Evolutionary conservation across 2,113 vertebrate species (phyloP), one percentile per base, ranked within the genome.

Genomic region (Pelmatolapia mariae): DNA sequence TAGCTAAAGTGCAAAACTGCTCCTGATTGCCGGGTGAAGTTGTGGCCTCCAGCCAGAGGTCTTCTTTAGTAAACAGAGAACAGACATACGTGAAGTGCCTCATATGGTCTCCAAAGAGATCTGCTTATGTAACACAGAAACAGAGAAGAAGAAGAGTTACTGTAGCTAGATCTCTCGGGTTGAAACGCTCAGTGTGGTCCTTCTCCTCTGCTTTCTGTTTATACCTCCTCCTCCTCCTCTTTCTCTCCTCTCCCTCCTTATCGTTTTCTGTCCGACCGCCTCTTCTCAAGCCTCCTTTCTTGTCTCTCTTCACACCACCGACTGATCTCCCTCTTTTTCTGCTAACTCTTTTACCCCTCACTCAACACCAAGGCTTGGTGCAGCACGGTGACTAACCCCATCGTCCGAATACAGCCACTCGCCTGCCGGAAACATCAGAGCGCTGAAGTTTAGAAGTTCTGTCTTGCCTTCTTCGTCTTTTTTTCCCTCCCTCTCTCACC

Each of bases 401-500:
- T 53, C 50, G 87, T 90, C 90, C 87, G 86, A 80, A 90, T 82
- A 18, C 80, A 83, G 73, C 87, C 66, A 50, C 84, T 73, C 8
- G 66, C 85, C 88, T 10, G 80, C 83, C 38, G 86, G 82, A 90
- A 91, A 91, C 89, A 92, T 93, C 92, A 91, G 71, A 90, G 54
- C 78, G 73, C 79, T 26, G 54, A 89, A 94, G 91, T 94, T 94
- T 92, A 89, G 86, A 89, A 90, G 88, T 90, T 91, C 71, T 82
- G 80, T 86, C 63, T 94, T 78, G 52, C 85, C 88, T 84, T 31
- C 63, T 63, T 45, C 15, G 7, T 68, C n/a, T 80, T 52, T 81
- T 78, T 71, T 66, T 22, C 15, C 81, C 54, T 83, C 36, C 85
- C 83, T 45, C 57, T 83, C 26, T 86, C 86, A 84, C 52, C 68